Evolutionary conservation across 1,140 invertebrate species (phyloP), one percentile per base, ranked within the genome.

Genomic region (Cotesia glomerata): DNA sequence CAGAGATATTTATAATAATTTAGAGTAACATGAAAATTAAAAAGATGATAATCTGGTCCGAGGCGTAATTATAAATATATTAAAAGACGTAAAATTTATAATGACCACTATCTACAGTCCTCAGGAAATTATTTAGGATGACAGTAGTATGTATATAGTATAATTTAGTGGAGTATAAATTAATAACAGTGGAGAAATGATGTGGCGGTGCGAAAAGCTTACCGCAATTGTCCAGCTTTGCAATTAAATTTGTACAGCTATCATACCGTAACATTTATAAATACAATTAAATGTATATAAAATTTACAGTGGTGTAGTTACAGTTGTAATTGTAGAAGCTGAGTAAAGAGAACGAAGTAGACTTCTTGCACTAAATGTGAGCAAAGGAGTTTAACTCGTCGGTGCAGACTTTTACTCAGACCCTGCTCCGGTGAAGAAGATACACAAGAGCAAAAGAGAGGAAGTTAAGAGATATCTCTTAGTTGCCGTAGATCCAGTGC

Each of bases 131-230:
- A 56, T 14, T 69, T 64, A 36, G 68, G 56, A 69, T 56, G 49
- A 68, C 54, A 68, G 13, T 52, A 11, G 35, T 32, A 36, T 45
- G 11, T 39, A 36, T 36, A 18, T 14, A 71, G 11, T 45, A 45
- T 45, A 45, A 45, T 45, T 45, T 45, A 26, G 26, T 26, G 26
- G 16, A 45, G 14, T 34, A 34, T 51, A 51, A 71, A 63, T 71
- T 71, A 71, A 71, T 71, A 71, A 64, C 62, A 51, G 49, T 14
- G 62, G 13, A 52, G 61, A 63, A 71, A 71, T 51, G 49, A 71
- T 64, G 39, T 52, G 35, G n/a, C 61, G 14, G 45, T 64, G 69
- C 61, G 54, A 71, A 71, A 18, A 32, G 59, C n/a, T 52, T 49
- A 65, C 39, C 61, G 16, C 69, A 64, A 71, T 71, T 65, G 61